Base-by-base conservation (phyloP, 2,113 vertebrate species). In the Sinocyclocheilus maitianheensis region DNA sequence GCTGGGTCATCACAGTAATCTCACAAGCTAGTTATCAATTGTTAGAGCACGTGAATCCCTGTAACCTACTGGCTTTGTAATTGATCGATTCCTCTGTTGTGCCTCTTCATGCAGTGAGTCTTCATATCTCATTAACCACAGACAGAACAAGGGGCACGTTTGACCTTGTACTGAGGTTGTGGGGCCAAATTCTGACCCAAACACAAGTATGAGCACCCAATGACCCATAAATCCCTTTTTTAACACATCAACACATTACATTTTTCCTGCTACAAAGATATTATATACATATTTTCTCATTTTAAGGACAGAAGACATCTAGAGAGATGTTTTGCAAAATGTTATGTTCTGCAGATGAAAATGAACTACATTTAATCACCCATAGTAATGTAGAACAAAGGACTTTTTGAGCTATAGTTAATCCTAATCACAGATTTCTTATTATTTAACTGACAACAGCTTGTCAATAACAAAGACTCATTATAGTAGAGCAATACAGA, bases 51-150 rank as follows among this genome's bases (percentile, higher is more conserved):
- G 67, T 48, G 60, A 22, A 81, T 24, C n/a, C 20, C 40, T 48
- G 79, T 46, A 48, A 26, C 60, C 37, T 12, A 46, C 4, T 14
- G 26, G 34, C 55, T 79, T 46, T 43, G 48, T 75, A 18, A 85
- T 34, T 37, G 84, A 78, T 65, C 65, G 30, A 71, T 53, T 77
- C 20, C 30, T 55, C 34, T 79, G 30, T 77, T 81, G 51, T 69
- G 58, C 40, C 51, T 26, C 85, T 81, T 84, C 53, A 53, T 53
- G 13, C 13, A 81, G 65, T 34, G 55, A 51, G 30, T 58, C 79
- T 86, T 84, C 77, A 82, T 75, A 26, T 71, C 48, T 85, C 78
- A 85, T 71, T 88, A 85, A 58, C 6, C 60, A 24, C 78, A 85
- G 71, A 77, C 78, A 48, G 43, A 69, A 4, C 13, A 4, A 24